A percentile compares a stretch with the other conserved stretches of the same genome.
phyloP scores from a whole-genome alignment of 2,888 invertebrate species.

The Congeria kusceri region DNA sequence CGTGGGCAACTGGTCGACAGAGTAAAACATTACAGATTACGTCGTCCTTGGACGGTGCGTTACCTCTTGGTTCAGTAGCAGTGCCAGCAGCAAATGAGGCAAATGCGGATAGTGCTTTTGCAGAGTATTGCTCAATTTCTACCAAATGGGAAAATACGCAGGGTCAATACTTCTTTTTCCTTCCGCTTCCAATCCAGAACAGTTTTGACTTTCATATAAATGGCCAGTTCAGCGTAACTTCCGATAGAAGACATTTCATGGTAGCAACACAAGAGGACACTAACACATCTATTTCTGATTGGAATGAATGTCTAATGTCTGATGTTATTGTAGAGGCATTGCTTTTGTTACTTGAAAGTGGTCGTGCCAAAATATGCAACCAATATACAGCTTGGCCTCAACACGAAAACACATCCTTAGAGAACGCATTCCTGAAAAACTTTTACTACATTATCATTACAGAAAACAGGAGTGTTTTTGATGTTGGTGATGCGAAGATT shows the following conservation, averaged over 20 bases:
- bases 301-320: conserved; percentile 62
- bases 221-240: conserved; percentile 79
- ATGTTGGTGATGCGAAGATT: too few species aligned
- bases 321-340: conserved; percentile 54
- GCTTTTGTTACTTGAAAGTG: too few species aligned
- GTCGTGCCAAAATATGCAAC: too few species aligned
- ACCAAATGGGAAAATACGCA: background rate
- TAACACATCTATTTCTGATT: conserved; percentile 38
- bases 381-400: too few species aligned
- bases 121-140: too few species aligned
- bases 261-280: conserved; percentile 76
- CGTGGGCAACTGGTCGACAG: conserved; percentile 61
- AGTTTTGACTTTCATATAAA: conserved; percentile 80
- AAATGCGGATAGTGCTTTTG: background rate
- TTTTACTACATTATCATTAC: too few species aligned
- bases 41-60: too few species aligned
- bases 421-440: too few species aligned
- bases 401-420: too few species aligned
- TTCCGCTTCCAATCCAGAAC: conserved; percentile 78
- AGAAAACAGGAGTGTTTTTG: too few species aligned
- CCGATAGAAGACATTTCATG: conserved; percentile 74
- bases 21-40: too few species aligned
- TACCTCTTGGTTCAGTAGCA: too few species aligned
- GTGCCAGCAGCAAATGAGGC: background rate
- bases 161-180: conserved; percentile 70